Evolutionary conservation across 2,113 vertebrate species (phyloP).

Genomic region (Leucopsar rothschildi): DNA sequence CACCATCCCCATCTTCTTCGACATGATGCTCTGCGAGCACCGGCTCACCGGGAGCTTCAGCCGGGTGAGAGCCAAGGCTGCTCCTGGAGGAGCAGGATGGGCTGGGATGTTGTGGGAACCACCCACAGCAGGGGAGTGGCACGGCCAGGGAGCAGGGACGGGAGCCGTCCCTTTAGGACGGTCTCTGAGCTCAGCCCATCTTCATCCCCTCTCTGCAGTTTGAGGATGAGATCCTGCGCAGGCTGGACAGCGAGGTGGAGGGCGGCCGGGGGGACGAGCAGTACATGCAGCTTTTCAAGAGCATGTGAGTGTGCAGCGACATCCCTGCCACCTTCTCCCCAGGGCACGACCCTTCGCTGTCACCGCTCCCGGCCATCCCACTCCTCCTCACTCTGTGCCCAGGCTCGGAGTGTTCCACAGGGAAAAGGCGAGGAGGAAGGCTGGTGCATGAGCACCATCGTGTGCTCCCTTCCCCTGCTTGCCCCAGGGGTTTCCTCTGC

Average conservation of each 20-base stretch:
- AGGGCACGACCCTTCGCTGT: background rate
- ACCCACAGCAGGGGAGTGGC: background rate
- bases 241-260: slow-evolving; percentile 66
- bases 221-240: slow-evolving; percentile 59
- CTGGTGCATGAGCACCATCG: accelerated
- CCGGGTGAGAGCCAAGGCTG: background rate
- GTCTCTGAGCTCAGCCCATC: background rate
- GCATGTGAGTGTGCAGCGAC: slow-evolving; percentile 17
- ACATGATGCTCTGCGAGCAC: slow-evolving; percentile 71
- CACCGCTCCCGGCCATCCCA: background rate
- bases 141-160: accelerated
- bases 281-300: slow-evolving; percentile 62
- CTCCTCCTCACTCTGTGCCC: background rate
- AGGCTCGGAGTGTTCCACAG: accelerated
- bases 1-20: slow-evolving; percentile 66
- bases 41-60: slow-evolving; percentile 24
- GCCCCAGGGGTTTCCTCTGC: too few relatives aligned
- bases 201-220: background rate
- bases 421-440: background rate
- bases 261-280: slow-evolving; percentile 55
- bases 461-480: background rate
- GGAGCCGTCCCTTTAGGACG: accelerated
- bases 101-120: accelerated
- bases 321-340: background rate
- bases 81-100: background rate